Percentiles rank a stretch among this genome's conserved stretches.
Evolutionary conservation across 2,888 invertebrate genomes (phyloP).

Genomic region (Ischnura elegans): DNA sequence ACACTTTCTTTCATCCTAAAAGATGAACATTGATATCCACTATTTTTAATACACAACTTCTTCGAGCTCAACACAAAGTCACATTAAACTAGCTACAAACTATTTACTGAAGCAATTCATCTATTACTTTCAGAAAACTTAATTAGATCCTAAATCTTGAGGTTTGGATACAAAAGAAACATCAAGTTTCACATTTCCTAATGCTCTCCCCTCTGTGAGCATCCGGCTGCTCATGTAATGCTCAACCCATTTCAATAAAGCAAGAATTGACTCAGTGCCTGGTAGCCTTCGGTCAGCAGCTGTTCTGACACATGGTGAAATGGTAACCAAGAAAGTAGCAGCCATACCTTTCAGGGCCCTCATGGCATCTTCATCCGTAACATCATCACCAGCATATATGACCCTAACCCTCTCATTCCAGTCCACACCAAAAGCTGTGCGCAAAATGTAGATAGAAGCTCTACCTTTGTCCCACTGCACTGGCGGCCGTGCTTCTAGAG

Average conservation of each 20-base stretch:
- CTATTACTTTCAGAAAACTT: background rate
- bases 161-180: slow-evolving; percentile 47
- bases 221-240: slow-evolving; percentile 75
- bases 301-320: slow-evolving; percentile 76
- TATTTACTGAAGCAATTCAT: background rate
- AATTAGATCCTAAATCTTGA: background rate
- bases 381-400: slow-evolving; percentile 77
- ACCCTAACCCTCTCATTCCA: slow-evolving; percentile 77
- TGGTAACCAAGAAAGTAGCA: slow-evolving; percentile 77
- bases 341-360: slow-evolving; percentile 77
- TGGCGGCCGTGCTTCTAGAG: slow-evolving; percentile 77
- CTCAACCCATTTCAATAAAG: slow-evolving; percentile 77
- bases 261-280: slow-evolving; percentile 76
- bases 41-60: background rate
- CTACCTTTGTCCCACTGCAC: slow-evolving; percentile 77
- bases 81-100: background rate
- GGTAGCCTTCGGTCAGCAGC: slow-evolving; percentile 77
- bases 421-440: slow-evolving; percentile 77
- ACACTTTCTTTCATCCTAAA: background rate
- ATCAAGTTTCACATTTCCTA: slow-evolving; percentile 34
- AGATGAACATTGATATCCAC: background rate
- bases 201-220: slow-evolving; percentile 65
- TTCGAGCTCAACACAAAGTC: background rate
- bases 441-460: slow-evolving; percentile 77
- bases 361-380: slow-evolving; percentile 76